Evolutionary conservation across 1,140 invertebrate genomes (phyloP), one percentile per base, ranked within the genome.

Genomic region (Chironomus striatipennis): DNA sequence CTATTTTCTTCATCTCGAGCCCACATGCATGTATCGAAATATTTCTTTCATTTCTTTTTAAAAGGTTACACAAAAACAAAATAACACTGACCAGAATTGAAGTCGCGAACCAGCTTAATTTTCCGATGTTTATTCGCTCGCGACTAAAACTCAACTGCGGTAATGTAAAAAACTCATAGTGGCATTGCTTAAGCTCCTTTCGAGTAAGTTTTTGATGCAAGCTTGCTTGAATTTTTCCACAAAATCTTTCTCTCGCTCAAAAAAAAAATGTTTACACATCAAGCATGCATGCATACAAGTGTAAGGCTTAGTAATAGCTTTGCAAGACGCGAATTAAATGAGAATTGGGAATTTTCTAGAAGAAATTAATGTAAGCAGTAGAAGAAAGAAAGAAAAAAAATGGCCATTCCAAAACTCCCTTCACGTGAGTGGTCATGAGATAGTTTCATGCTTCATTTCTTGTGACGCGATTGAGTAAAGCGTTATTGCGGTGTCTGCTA

Each of bases 141-240:
- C 65, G 65, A 70, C 65, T 70, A 20, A 70, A 70, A 18, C 65
- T 20, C 65, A 21, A 70, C 65, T 70, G 65, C 65, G 65, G n/a
- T 12, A 12, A 15, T 10, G n/a, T n/a, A 57, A 15, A n/a, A 57
- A 57, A n/a, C 12, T 57, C 47, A n/a, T 57, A 57, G 12, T 57
- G 47, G 47, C 12, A 57, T 12, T 57, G 47, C 47, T 57, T 57
- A 57, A 57, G n/a, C 47, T 57, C 47, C 47, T 57, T 57, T 70
- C 6, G 65, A 20, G 17, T 70, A 20, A 17, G 17, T 70, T n/a
- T n/a, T 57, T 57, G 65, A 7, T 70, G 10, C 65, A 20, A 12
- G 65, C 65, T 57, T 20, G 20, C 18, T 21, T 18, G 18, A 17
- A 67, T 21, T 20, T 70, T 9, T 8, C 7, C 65, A 70, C 18